Evolutionary conservation across 2,888 invertebrate species (phyloP).

Genomic region (Hydroisotoma schaefferi): DNA sequence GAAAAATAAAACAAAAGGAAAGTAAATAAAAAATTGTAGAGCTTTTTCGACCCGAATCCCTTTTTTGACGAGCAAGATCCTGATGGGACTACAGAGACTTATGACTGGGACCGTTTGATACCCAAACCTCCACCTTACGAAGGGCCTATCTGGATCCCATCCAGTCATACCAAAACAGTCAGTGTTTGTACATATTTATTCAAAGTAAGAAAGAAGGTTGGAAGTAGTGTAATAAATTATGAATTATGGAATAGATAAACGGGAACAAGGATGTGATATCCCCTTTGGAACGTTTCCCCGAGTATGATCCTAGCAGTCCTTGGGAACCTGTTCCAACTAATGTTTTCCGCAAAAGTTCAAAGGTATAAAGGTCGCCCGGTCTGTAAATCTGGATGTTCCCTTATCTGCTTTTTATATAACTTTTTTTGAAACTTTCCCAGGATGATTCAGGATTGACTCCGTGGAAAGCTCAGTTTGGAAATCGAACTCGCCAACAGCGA

Average conservation of each 20-base stretch:
- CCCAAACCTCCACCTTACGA: slow-evolving; percentile 11
- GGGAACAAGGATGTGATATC: slow-evolving; percentile 46
- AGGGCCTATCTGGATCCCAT: slow-evolving; percentile 34
- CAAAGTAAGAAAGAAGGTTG: neutral
- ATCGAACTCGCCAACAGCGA: slow-evolving; percentile 31
- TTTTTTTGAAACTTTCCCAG: neutral
- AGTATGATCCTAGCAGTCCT: slow-evolving; percentile 35
- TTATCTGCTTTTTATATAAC: neutral
- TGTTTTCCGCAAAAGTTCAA: slow-evolving; percentile 17
- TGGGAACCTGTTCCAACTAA: slow-evolving; percentile 24
- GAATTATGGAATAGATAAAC: no score
- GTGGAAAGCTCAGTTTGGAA: slow-evolving; percentile 44
- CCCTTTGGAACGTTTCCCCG: slow-evolving; percentile 38
- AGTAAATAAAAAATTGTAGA: slow-evolving; percentile 47
- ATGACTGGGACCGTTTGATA: slow-evolving; percentile 40
- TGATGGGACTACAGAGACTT: slow-evolving; percentile 37
- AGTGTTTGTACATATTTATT: neutral
- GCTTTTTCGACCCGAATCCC: slow-evolving; percentile 54
- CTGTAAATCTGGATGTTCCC: neutral
- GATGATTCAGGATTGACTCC: slow-evolving; percentile 31
- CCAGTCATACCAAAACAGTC: slow-evolving; percentile 25
- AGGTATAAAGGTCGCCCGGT: neutral
- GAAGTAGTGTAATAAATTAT: no score
- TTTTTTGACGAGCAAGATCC: slow-evolving; percentile 48
- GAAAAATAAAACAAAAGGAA: neutral